Evolutionary conservation across 2,888 invertebrate species (phyloP), one percentile per base, ranked within the genome.

Genomic region (Caenorhabditis afra): DNA sequence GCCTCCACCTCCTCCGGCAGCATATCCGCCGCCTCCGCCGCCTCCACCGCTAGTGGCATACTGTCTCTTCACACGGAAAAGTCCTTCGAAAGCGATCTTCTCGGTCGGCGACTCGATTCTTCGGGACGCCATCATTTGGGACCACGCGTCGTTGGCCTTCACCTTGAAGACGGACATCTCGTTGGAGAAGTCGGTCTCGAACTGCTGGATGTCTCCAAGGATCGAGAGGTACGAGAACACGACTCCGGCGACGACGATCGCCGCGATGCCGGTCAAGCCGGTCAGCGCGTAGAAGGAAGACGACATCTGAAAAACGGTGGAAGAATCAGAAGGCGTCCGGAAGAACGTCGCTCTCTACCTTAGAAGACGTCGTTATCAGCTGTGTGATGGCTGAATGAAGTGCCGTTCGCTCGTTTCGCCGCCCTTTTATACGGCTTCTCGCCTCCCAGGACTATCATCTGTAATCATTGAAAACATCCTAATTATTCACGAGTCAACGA

Each of bases 121-220:
- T 52, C 79, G 55, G 4, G 68, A 47, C 11, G 41, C 53, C 79
- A 82, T 74, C 82, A 82, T 82, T 59, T 77, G 79, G 20, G 79
- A 77, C 82, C 82, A 82, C 3, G 82, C 82, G 59, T 82, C 80
- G 39, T 82, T 80, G 23, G 82, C 82, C 18, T 79, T 74, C 39
- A 39, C 22, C 58, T 71, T 70, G 49, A 77, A 77, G 0, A 44
- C 50, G 14, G 52, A 29, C 75, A 79, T 74, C 16, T 79, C 79
- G 44, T 59, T 50, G 14, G 62, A 47, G 55, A 79, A 74, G 18
- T 79, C 79, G 20, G 53, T 50, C 50, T 79, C 74, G 50, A 79
- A 79, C 57, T 79, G 74, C 16, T 61, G 47, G 37, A 79, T 62
- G 39, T 79, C 79, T 49, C 70, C 75, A 52, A 74, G 65, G 39